Percentiles rank a stretch among this genome's conserved stretches.
Evolutionary conservation across 1,140 invertebrate genomes (phyloP).

Genomic region (Cotesia typhae): DNA sequence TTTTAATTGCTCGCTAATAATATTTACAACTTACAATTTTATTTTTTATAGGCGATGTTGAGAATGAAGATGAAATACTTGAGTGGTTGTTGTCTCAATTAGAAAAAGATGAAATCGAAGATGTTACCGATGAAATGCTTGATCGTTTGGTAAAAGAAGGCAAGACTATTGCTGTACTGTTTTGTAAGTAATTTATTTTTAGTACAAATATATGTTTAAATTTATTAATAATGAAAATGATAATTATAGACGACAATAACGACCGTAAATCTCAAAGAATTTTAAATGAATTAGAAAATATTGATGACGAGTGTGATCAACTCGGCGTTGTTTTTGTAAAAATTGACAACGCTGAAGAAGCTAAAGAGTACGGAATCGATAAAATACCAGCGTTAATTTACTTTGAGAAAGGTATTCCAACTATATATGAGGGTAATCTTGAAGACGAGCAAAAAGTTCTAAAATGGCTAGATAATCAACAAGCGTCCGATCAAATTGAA

Average conservation of each 20-base stretch:
- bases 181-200: slow-evolving; percentile 76
- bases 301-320: slow-evolving; percentile 92
- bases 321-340: slow-evolving; percentile 90
- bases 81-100: slow-evolving; percentile 87
- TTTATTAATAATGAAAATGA: slow-evolving; percentile 27
- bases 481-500: slow-evolving; percentile 90
- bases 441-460: slow-evolving; percentile 91
- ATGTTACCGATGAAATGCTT: slow-evolving; percentile 93
- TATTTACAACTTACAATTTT: slow-evolving; percentile 22
- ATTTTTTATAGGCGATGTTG: slow-evolving; percentile 76
- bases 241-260: slow-evolving; percentile 85
- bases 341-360: slow-evolving; percentile 89
- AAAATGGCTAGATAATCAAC: slow-evolving; percentile 86
- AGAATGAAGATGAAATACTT: slow-evolving; percentile 90
- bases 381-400: slow-evolving; percentile 86
- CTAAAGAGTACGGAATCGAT: slow-evolving; percentile 90
- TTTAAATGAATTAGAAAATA: slow-evolving; percentile 90
- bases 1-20: neutral
- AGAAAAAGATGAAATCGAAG: slow-evolving; percentile 93
- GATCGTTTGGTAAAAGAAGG: slow-evolving; percentile 88
- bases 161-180: slow-evolving; percentile 88
- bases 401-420: slow-evolving; percentile 91
- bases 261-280: slow-evolving; percentile 87
- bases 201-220: slow-evolving; percentile 26
- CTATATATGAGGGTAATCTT: slow-evolving; percentile 87